Percentiles rank a stretch among this genome's conserved stretches.
These are phyloP conservation scores for Ochlodes sylvanus DNA, from an alignment of 2,888 invertebrate species.

Conservation along the genomic window DNA sequence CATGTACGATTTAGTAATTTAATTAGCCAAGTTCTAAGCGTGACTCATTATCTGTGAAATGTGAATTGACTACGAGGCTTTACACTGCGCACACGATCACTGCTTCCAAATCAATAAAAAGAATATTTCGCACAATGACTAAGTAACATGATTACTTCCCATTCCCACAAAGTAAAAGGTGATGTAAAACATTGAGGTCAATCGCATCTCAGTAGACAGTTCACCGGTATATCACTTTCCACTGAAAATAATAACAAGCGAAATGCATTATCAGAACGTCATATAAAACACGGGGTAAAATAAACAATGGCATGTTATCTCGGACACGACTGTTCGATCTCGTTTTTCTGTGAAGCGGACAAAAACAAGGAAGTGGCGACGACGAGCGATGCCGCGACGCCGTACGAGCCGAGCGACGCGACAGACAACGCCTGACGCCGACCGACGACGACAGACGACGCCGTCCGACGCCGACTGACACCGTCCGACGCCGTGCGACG, in stretches of 20 bases:
- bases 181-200: slow-evolving; percentile 37
- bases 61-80: background rate
- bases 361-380: slow-evolving; percentile 29
- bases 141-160: slow-evolving; percentile 10
- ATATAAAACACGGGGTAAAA: slow-evolving; percentile 34
- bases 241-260: slow-evolving; percentile 38
- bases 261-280: slow-evolving; percentile 39
- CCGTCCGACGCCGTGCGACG: too few relatives aligned
- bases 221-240: slow-evolving; percentile 36
- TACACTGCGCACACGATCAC: background rate
- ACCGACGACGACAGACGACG: background rate
- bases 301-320: slow-evolving; percentile 36
- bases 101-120: slow-evolving; percentile 8
- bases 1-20: too few relatives aligned
- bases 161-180: slow-evolving; percentile 26
- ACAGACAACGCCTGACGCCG: too few relatives aligned
- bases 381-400: too few relatives aligned
- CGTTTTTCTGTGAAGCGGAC: slow-evolving; percentile 31
- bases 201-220: slow-evolving; percentile 33
- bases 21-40: too few relatives aligned
- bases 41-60: too few relatives aligned
- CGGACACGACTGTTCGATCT: slow-evolving; percentile 37
- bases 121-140: background rate
- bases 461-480: background rate
- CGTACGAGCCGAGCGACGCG: too few relatives aligned